A percentile compares a stretch with the other conserved stretches of the same genome.
phyloP scores from a whole-genome alignment of 2,797 vertebrate genomes.

The Catamblyrhynchus diadema region DNA sequence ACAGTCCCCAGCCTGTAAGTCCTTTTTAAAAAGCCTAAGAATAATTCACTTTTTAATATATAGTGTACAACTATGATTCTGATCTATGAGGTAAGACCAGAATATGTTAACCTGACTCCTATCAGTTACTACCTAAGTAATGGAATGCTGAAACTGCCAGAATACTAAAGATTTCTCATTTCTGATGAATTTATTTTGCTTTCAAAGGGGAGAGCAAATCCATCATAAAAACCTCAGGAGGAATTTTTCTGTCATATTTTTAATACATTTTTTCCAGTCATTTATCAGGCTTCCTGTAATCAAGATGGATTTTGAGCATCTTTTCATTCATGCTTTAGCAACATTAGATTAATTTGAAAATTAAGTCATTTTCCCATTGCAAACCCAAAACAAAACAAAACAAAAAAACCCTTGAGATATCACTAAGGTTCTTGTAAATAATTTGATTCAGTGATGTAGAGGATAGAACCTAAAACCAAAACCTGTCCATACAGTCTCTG shows the following conservation, averaged over 20 bases:
- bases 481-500: not conserved
- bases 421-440: not conserved
- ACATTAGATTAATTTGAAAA: slow-evolving; percentile 11
- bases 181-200: slow-evolving; percentile 42
- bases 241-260: slow-evolving; percentile 17
- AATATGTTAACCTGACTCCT: not conserved
- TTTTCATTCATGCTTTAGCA: not conserved
- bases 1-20: not conserved
- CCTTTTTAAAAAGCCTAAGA: not conserved
- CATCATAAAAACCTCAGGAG: slow-evolving; percentile 6
- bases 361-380: not conserved
- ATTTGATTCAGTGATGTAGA: not conserved
- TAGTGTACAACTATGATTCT: not conserved
- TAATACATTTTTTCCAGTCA: not conserved
- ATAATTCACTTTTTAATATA: not conserved
- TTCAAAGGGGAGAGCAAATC: not conserved
- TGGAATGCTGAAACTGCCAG: not conserved
- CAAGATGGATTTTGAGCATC: not conserved
- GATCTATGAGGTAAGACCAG: not conserved
- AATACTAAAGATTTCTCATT: not conserved
- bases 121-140: not conserved
- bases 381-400: not conserved
- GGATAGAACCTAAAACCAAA: not conserved
- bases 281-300: not conserved
- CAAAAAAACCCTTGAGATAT: accelerated